Percentiles rank a stretch among this genome's conserved stretches.
Conservation (phyloP, 1,140 invertebrate species). For the Lethocerus indicus region DNA sequence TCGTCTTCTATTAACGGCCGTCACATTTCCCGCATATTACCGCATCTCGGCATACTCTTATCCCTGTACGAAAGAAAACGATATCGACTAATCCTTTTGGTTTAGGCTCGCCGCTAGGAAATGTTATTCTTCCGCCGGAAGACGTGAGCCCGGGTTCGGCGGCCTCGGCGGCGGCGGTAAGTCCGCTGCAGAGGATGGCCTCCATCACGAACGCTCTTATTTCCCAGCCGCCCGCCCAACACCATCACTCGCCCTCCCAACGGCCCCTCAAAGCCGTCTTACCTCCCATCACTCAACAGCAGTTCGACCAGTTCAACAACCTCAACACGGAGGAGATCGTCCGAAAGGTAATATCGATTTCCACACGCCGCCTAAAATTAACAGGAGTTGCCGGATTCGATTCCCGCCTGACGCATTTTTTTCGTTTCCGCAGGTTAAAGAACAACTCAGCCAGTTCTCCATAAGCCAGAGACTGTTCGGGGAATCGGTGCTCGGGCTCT, state of each 20-base stretch:
- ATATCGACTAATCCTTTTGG: no score
- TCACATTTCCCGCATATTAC: no score
- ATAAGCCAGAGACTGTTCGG: conserved; percentile 97
- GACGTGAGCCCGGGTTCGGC: conserved; percentile 34
- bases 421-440: conserved; percentile 55
- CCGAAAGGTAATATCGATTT: conserved; percentile 45
- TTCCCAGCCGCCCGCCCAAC: conserved; percentile 70
- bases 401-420: not conserved
- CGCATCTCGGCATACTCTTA: no score
- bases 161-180: conserved; percentile 56
- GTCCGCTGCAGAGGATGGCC: conserved; percentile 90
- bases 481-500: conserved; percentile 90
- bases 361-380: not conserved
- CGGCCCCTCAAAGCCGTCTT: conserved; percentile 87
- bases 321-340: conserved; percentile 98
- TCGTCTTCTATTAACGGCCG: no score
- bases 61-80: no score
- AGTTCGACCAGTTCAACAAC: conserved; percentile 96
- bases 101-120: conserved; percentile 53
- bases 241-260: conserved; percentile 62
- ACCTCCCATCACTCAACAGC: conserved; percentile 95
- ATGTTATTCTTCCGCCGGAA: conserved; percentile 65
- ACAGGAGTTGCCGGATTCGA: not conserved
- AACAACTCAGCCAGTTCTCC: conserved; percentile 93
- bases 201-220: conserved; percentile 93